Evolutionary conservation across 2,113 vertebrate species (phyloP), one percentile per base, ranked within the genome.

Genomic region (Chauna torquata): DNA sequence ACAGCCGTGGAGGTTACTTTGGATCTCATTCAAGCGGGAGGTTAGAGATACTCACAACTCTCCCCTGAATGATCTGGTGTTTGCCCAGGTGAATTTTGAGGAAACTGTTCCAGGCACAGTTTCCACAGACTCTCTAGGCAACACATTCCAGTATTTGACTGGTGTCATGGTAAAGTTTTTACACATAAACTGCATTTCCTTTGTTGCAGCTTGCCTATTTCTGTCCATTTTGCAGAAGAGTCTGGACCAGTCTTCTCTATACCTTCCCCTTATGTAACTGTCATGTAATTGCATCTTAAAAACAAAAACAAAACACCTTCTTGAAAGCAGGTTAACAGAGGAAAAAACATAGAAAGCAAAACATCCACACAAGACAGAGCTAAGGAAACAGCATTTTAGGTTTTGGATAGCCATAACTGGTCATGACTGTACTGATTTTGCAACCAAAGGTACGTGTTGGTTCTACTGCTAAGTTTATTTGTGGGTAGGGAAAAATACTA

Each of bases 401-500:
- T 52, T 78, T 89, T 82, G 70, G 11, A 22, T 27, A 54, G 36
- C 9, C 3, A 3, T 66, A 32, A 17, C 14, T 62, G 15, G n/a
- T 20, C 30, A 16, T 24, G 27, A 54, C 14, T 5, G 40, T 81
- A 81, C 34, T 47, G 19, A 49, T 68, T 58, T 44, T 71, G 13
- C 13, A 30, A 0, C 19, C 61, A 12, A 65, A 75, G 7, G 3
- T 45, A 6, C 9, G 1, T 34, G 9, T 36, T 75, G 6, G 12
- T 81, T 88, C 34, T 75, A 27, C 47, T 54, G 19, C 12, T 32
- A 2, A 1, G 0, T 47, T 83, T 62, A 57, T n/a, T 30, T 30
- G 24, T 2, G 0, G 0, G 4, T 28, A 27, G 18, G 18, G 15
- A 90, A 50, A 47, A 45, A 17, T 30, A 1, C 7, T 16, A 8